Conservation (phyloP, 64 coral and sea anemone species). For the Montipora sp. region DNA sequence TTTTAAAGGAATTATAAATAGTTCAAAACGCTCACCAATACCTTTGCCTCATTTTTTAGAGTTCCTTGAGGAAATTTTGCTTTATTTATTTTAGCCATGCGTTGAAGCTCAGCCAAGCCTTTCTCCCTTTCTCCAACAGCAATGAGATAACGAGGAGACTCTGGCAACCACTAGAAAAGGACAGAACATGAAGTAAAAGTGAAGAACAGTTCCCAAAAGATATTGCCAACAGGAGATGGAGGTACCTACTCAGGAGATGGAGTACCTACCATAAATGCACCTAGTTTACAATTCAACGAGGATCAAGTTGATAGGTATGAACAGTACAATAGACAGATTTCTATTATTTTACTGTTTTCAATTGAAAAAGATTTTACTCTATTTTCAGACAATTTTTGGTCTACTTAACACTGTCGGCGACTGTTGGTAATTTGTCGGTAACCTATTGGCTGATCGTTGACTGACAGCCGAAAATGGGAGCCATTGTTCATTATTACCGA, state of each 20-base stretch:
- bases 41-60: constrained; percentile 61
- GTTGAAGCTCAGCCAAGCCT: constrained; percentile 62
- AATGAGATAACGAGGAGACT: constrained; percentile 90
- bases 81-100: constrained; percentile 81
- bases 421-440: not conserved
- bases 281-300: too few relatives aligned
- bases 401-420: not conserved
- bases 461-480: not conserved
- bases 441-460: not conserved
- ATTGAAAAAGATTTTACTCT: not conserved
- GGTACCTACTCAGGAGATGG: too few relatives aligned
- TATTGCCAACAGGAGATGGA: too few relatives aligned
- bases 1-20: too few relatives aligned
- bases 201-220: too few relatives aligned
- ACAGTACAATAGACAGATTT: too few relatives aligned
- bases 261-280: too few relatives aligned
- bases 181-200: not conserved
- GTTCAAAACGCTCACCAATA: not conserved
- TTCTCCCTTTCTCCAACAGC: constrained; percentile 82
- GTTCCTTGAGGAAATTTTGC: constrained; percentile 72
- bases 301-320: too few relatives aligned
- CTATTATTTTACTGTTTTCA: not conserved
- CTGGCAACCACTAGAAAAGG: constrained; percentile 73
- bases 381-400: not conserved
- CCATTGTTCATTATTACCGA: not conserved